Conservation (phyloP, 53 echinoderm and acorn worm species). For the Actinopyga echinites region DNA sequence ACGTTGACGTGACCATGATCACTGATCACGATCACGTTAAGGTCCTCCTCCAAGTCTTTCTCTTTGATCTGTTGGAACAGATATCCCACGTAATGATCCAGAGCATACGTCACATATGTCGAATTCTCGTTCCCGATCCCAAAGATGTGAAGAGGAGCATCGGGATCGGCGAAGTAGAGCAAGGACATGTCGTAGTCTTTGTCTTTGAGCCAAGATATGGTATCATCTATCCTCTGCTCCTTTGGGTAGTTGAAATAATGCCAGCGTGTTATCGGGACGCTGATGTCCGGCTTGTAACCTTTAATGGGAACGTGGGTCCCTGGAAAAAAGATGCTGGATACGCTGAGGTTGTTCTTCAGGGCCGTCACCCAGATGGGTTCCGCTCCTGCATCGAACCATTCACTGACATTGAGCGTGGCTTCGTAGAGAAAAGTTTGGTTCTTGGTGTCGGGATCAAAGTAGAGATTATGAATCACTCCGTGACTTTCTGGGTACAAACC, state of each 20-base stretch:
- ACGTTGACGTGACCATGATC: slow-evolving; percentile 90
- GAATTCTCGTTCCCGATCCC: slow-evolving; percentile 73
- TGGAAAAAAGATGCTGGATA: slow-evolving; percentile 82
- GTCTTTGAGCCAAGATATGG: slow-evolving; percentile 75
- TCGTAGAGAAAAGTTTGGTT: slow-evolving; percentile 50
- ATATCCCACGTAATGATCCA: slow-evolving; percentile 71
- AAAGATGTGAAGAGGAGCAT: slow-evolving; percentile 69
- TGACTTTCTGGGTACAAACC: slow-evolving; percentile 74
- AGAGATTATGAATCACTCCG: slow-evolving; percentile 67
- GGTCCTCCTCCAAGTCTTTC: slow-evolving; percentile 48
- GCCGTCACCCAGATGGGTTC: slow-evolving; percentile 90
- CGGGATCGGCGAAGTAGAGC: slow-evolving; percentile 83
- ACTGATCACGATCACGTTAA: slow-evolving; percentile 74
- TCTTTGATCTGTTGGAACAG: slow-evolving; percentile 70
- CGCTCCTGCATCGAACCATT: slow-evolving; percentile 68
- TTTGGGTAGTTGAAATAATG: slow-evolving; percentile 59
- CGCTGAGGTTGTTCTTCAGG: slow-evolving; percentile 67
- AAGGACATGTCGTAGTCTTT: slow-evolving; percentile 78
- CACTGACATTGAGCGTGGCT: slow-evolving; percentile 66
- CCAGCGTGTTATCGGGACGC: slow-evolving; percentile 38
- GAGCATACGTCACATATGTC: slow-evolving; percentile 39
- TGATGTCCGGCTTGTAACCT: slow-evolving; percentile 51
- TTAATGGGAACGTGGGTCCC: slow-evolving; percentile 77
- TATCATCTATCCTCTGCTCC: slow-evolving; percentile 65
- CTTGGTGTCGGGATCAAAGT: slow-evolving; percentile 54